Percentiles rank a stretch among this genome's conserved stretches.
Conservation (phyloP, 2,113 vertebrate genomes). For the Sitta europaea region DNA sequence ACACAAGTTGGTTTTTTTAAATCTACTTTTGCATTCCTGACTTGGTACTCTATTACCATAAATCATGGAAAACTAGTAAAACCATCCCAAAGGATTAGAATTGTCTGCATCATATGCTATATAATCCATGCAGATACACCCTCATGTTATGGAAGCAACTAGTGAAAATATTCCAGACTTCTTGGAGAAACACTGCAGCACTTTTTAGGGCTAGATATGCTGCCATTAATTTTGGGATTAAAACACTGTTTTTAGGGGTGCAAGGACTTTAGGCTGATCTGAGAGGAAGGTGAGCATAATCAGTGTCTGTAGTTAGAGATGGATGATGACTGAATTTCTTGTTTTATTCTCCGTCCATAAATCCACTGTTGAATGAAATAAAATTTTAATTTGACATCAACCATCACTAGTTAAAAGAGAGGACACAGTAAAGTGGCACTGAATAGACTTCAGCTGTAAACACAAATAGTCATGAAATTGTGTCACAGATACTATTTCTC, state of each 20-base stretch:
- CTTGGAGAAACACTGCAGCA: background rate
- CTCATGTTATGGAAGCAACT: background rate
- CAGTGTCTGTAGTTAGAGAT: background rate
- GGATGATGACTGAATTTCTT: background rate
- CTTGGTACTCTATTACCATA: background rate
- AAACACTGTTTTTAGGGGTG: background rate
- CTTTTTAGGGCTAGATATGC: background rate
- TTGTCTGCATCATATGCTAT: background rate
- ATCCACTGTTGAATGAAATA: background rate
- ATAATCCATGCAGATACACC: background rate
- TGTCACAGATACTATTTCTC: background rate
- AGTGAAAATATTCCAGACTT: background rate
- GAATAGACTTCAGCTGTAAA: background rate
- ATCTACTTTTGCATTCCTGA: background rate
- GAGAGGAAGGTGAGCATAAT: background rate
- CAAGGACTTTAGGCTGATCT: background rate
- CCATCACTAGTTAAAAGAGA: background rate
- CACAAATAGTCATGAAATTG: background rate
- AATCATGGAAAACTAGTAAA: background rate
- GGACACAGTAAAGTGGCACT: background rate
- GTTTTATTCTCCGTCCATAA: background rate
- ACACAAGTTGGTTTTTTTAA: fast-evolving
- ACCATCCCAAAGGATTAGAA: background rate
- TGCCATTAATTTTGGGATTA: background rate
- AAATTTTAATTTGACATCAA: background rate